Base-by-base conservation (phyloP, 2,888 invertebrate species). In the Macrophya annulata region DNA sequence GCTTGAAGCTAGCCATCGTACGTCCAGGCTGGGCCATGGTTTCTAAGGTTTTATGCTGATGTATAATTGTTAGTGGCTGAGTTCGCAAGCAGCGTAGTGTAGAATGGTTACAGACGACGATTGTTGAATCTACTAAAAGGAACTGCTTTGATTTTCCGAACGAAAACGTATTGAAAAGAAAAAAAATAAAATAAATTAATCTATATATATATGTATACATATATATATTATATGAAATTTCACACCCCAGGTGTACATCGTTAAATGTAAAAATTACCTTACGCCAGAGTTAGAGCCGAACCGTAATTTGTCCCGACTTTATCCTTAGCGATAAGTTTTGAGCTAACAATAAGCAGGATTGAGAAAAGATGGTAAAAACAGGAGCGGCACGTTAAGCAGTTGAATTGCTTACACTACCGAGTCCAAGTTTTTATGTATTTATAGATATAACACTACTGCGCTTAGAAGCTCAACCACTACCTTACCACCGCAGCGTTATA, bases 31-130 rank as follows among this genome's bases (percentile, higher is more conserved):
- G 91, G 89, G 89, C 90, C 89, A 89, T 90, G 90, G 87, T 85
- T 90, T 91, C 89, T 90, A 90, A 91, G 89, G 90, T 91, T 92
- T 91, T 88, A 89, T 89, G 92, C 92, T 92, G 91, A 91, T 91
- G 92, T 91, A 88, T 89, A 88, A 89, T 90, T 89, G 91, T 90
- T 90, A 91, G 92, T 91, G 92, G 90, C 89, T 92, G 91, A 91
- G 91, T 91, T 91, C 89, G 87, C 87, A 90, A 91, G 92, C 92
- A 91, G 88, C 89, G 88, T 88, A 86, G 85, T 86, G 62, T 85
- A 84, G 85, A 77, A 84, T 62, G 82, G 40, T 59, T 62, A 59
- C 21, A 43, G 40, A 25, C 15, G 51, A 81, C 59, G 62, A 81
- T 43, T 81, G 59, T 81, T 81, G 62, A 43, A 62, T 81, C 37